phyloP scores from a whole-genome alignment of 2,888 invertebrate species.

The Trichacis sp. region DNA sequence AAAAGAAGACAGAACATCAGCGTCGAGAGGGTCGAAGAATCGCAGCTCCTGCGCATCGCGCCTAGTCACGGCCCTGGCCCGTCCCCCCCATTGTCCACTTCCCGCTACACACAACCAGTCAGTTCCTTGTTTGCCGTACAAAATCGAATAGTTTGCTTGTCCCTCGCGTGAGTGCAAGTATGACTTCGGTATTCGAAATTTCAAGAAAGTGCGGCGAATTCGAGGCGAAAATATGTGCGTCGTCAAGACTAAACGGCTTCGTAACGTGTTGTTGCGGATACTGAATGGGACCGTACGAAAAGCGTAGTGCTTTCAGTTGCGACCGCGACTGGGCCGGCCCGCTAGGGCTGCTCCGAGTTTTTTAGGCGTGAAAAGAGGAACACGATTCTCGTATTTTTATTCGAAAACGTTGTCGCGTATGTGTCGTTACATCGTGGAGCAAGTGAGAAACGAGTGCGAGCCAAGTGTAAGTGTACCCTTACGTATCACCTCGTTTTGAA shows the following conservation, averaged over 20 bases:
- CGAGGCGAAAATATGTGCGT: constrained; percentile 48
- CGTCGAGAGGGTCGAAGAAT: no score
- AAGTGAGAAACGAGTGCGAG: no score
- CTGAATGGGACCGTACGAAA: constrained; percentile 28
- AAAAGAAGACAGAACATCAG: no score
- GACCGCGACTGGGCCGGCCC: constrained; percentile 14
- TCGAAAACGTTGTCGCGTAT: not conserved
- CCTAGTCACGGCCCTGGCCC: constrained; percentile 58
- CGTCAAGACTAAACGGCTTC: constrained; percentile 47
- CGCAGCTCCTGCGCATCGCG: constrained; percentile 17
- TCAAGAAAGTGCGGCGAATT: constrained; percentile 49
- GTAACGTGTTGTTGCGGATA: no score
- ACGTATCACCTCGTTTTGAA: no score
- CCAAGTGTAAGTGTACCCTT: no score
- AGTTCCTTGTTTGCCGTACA: constrained; percentile 70
- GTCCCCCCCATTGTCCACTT: constrained; percentile 46
- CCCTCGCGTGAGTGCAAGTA: constrained; percentile 61
- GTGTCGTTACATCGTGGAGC: no score
- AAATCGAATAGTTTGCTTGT: constrained; percentile 69
- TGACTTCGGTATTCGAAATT: constrained; percentile 53
- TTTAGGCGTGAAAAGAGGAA: no score
- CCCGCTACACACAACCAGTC: constrained; percentile 65
- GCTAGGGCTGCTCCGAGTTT: constrained; percentile 44
- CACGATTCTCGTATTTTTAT: not conserved
- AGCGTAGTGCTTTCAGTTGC: no score